These are phyloP conservation scores for Mesochorus sp. DNA, from an alignment of 2,888 invertebrate genomes.

Conservation along the genomic window DNA sequence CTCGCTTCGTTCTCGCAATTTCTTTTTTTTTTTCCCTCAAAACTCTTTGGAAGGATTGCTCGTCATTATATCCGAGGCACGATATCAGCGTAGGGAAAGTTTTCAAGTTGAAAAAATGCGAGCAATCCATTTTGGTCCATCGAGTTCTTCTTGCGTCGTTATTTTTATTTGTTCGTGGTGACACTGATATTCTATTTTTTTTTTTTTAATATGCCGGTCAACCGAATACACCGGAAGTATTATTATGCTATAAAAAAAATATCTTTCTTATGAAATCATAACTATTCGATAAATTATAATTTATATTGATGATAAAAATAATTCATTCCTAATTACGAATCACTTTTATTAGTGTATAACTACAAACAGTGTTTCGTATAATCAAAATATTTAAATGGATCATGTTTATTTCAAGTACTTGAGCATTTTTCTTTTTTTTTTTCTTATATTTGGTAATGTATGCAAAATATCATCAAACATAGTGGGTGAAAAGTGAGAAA, in stretches of 20 bases:
- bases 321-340: no score
- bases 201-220: neutral
- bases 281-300: no score
- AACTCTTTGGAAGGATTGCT: conserved; percentile 38
- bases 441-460: no score
- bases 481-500: conserved; percentile 46
- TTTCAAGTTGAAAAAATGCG: neutral
- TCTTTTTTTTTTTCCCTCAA: conserved; percentile 30
- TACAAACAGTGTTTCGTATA: no score
- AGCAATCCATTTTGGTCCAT: neutral
- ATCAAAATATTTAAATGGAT: no score
- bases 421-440: no score
- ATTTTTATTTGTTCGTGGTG: no score
- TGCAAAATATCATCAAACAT: conserved; percentile 21
- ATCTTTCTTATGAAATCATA: no score
- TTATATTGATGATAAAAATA: no score
- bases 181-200: neutral
- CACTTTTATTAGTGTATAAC: no score
- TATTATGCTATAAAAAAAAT: no score
- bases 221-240: no score
- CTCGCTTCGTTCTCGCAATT: conserved; percentile 44
- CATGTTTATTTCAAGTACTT: neutral
- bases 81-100: conserved; percentile 12
- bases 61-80: conserved; percentile 40
- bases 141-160: neutral